These are phyloP conservation scores for Rhinatrema bivittatum DNA, from an alignment of 2,797 vertebrate genomes.

Conservation along the genomic window DNA sequence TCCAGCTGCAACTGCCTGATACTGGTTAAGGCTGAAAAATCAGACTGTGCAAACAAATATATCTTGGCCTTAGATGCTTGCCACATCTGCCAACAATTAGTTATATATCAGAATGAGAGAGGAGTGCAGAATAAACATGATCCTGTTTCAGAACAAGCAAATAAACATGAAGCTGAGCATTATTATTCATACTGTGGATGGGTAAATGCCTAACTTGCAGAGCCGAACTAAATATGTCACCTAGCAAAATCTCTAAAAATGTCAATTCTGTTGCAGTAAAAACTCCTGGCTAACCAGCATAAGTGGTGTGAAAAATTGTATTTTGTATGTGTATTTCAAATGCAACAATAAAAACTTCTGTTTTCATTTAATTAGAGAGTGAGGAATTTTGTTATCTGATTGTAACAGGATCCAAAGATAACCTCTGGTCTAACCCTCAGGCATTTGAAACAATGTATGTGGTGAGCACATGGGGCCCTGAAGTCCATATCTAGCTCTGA, in stretches of 20 bases:
- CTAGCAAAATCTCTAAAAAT: too few relatives aligned
- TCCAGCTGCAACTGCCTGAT: slow-evolving; percentile 77
- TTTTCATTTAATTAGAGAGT: slow-evolving; percentile 52
- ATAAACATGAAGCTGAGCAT: slow-evolving; percentile 69
- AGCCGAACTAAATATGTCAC: slow-evolving; percentile 26
- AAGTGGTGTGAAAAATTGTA: too few relatives aligned
- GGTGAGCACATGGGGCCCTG: slow-evolving; percentile 50
- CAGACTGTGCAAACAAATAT: slow-evolving; percentile 91
- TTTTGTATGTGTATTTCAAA: too few relatives aligned
- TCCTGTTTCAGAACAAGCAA: slow-evolving; percentile 72
- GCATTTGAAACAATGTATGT: slow-evolving; percentile 56
- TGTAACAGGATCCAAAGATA: slow-evolving; percentile 51
- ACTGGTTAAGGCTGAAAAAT: slow-evolving; percentile 79
- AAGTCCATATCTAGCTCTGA: slow-evolving; percentile 48
- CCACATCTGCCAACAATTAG: slow-evolving; percentile 87
- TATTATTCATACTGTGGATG: slow-evolving; percentile 58
- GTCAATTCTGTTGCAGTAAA: too few relatives aligned
- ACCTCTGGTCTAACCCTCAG: slow-evolving; percentile 47
- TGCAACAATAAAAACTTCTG: too few relatives aligned
- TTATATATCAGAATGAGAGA: slow-evolving; percentile 57
- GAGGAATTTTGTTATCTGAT: slow-evolving; percentile 51
- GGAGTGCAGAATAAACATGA: slow-evolving; percentile 54
- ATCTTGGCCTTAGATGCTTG: slow-evolving; percentile 54
- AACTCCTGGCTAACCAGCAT: too few relatives aligned
- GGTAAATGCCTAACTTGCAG: slow-evolving; percentile 19